Percentiles rank a stretch among this genome's conserved stretches.
Evolutionary conservation across 2,113 vertebrate species (phyloP).

Genomic region (Syrrhaptes paradoxus): DNA sequence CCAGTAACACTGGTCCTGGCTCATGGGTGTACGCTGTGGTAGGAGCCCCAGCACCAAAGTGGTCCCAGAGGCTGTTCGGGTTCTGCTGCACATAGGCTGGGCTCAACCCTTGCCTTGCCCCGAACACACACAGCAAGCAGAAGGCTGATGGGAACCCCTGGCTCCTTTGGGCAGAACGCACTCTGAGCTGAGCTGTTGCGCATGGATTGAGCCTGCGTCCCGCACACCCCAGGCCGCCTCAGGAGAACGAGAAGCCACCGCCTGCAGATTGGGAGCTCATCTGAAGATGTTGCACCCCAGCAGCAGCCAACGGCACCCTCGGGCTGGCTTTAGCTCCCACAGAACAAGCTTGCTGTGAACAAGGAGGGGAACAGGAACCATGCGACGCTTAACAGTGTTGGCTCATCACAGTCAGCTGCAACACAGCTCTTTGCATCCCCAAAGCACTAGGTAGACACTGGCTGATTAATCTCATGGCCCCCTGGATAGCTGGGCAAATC

Average conservation of each 20-base stretch:
- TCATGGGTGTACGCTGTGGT: accelerated
- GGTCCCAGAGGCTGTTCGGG: neutral
- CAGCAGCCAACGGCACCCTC: neutral
- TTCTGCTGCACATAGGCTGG: neutral
- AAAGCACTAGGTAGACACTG: neutral
- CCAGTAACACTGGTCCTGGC: neutral
- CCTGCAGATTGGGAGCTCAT: neutral
- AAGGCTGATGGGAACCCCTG: neutral
- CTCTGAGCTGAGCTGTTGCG: neutral
- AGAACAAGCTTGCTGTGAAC: neutral
- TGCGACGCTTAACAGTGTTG: accelerated
- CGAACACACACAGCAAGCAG: accelerated
- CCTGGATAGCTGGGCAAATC: neutral
- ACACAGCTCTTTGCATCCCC: neutral
- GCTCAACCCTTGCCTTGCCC: neutral
- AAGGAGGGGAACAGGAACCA: neutral
- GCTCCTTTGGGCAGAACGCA: neutral
- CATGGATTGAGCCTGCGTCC: neutral
- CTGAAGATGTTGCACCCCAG: neutral
- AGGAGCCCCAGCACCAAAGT: neutral
- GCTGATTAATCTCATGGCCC: neutral
- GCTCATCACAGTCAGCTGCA: neutral
- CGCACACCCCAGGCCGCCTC: neutral
- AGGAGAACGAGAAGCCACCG: neutral
- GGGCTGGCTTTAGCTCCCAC: neutral